Base-by-base conservation (phyloP, 2,113 vertebrate genomes). In the Embiotoca jacksoni region DNA sequence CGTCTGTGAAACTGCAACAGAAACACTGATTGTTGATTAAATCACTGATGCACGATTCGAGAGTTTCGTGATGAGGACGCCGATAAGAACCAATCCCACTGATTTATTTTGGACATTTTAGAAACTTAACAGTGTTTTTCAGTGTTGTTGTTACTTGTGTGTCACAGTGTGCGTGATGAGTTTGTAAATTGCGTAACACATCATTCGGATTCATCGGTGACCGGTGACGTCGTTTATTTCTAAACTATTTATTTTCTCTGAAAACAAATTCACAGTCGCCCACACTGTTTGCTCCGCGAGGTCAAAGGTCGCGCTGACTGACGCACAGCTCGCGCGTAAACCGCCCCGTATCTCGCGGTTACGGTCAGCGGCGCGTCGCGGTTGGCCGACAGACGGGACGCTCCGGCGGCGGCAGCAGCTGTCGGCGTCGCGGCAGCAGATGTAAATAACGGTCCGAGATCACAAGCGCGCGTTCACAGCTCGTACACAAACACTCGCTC, bases 371-470 rank as follows among this genome's bases (percentile, higher is more conserved):
- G 39, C 37, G 56, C 36, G 0, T 75, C 15, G 5, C 1, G 54
- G 31, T 82, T 84, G 80, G 85, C 78, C 67, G 39, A 35, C 8
- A n/a, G 77, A 67, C 69, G 55, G 67, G 76, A 69, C 56, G 77
- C 66, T 5, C 3, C 3, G 60, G 57, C 37, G 16, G 57, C 33
- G 33, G 72, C 63, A 60, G 76, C 80, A 83, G 60, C 72, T 82
- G 87, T 83, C 3, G 32, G 41, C 10, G 55, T 31, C 1, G 1
- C 6, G 7, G 14, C 58, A 46, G 59, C 82, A 55, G 60, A 83
- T 80, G 85, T 86, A 85, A 91, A 92, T 81, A 88, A 31, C 37
- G 0, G 46, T 31, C 82, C 55, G 31, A 78, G 80, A 84, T 87
- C 80, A 65, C 2, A 52, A 57, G 33, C 9, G 7, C 54, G 35